phyloP scores from a whole-genome alignment of 2,113 vertebrate species.

The Drymodes brunneopygia region DNA sequence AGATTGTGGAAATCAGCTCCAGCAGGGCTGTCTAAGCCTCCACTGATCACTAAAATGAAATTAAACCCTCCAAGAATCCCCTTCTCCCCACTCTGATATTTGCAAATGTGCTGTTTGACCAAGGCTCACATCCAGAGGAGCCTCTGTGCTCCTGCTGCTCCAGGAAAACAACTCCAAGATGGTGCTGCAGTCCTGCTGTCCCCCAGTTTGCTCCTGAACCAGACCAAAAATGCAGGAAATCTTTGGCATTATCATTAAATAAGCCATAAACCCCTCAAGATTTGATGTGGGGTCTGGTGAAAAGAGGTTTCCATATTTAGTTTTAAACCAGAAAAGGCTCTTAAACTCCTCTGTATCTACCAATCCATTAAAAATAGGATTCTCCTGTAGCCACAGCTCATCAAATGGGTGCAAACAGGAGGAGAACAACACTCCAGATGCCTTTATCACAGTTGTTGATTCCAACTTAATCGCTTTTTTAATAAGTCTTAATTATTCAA shows the following conservation, averaged over 20 bases:
- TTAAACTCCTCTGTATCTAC: neutral
- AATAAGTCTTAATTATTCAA: conserved; percentile 51
- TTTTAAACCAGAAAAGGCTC: neutral
- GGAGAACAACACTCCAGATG: neutral
- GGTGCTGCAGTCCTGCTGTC: neutral
- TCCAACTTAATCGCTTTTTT: conserved; percentile 58
- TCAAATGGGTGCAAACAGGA: neutral
- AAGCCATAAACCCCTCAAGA: neutral
- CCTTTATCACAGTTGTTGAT: conserved; percentile 60
- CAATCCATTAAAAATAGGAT: neutral
- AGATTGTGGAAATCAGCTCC: neutral
- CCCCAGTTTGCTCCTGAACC: neutral
- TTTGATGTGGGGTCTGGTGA: neutral
- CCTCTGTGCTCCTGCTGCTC: neutral
- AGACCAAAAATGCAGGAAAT: neutral
- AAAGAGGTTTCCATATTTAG: neutral
- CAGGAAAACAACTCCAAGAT: neutral
- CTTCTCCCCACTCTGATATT: neutral
- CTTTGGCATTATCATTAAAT: neutral
- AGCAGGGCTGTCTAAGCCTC: neutral
- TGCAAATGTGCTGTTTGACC: neutral
- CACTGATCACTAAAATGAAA: neutral
- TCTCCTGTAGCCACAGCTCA: neutral
- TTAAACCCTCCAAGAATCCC: neutral
- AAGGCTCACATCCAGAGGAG: neutral